Conservation (phyloP, 2,113 vertebrate genomes). For the Eulemur macaco region DNA sequence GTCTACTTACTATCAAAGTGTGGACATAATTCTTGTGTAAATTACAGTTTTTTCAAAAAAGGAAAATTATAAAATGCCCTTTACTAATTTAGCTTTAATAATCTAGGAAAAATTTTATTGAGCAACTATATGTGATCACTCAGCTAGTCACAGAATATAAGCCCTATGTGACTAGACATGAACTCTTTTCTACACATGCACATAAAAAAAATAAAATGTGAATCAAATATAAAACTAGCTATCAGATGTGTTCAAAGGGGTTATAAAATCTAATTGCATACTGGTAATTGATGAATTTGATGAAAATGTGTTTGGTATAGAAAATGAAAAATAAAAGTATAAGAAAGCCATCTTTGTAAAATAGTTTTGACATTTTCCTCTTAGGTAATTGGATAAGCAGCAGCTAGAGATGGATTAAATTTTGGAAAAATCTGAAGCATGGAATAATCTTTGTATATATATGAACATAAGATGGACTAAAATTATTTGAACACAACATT, state of each 20-base stretch:
- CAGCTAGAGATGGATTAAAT: background rate
- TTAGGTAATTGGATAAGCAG: background rate
- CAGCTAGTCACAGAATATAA: background rate
- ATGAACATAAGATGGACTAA: background rate
- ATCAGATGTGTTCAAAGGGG: background rate
- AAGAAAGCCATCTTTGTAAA: background rate
- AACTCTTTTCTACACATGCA: background rate
- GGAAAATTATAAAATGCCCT: background rate
- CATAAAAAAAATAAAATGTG: background rate
- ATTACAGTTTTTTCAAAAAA: background rate
- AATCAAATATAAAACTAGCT: background rate
- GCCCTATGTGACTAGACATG: background rate
- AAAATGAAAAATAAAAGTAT: background rate
- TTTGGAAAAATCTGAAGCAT: background rate
- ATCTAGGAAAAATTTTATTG: background rate
- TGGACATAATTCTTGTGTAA: background rate
- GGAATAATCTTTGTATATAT: background rate
- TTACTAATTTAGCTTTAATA: background rate
- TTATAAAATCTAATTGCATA: background rate
- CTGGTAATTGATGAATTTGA: background rate
- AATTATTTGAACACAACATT: background rate
- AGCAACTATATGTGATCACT: background rate
- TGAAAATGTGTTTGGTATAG: background rate
- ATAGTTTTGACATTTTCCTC: background rate
- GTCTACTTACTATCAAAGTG: background rate